Conservation (phyloP, 2,113 vertebrate species). For the Charadrius vociferus region DNA sequence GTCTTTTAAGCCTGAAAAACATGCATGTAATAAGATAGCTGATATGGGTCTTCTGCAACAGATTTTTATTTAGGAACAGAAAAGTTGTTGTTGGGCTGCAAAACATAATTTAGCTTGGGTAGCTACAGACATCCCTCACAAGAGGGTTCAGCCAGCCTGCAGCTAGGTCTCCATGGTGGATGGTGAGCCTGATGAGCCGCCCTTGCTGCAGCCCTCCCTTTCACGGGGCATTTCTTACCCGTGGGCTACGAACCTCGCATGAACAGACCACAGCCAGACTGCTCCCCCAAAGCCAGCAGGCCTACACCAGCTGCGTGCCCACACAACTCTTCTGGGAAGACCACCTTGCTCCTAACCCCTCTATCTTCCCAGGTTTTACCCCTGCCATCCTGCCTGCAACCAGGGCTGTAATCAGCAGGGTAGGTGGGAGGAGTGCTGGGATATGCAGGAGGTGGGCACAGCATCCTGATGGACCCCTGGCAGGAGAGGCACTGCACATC, state of each 20-base stretch:
- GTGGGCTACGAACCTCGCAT: neutral
- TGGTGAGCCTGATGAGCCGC: neutral
- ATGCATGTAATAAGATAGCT: neutral
- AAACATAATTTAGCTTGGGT: neutral
- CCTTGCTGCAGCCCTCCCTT: neutral
- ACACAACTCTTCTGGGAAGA: neutral
- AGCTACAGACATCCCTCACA: neutral
- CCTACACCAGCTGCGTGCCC: neutral
- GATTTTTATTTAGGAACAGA: neutral
- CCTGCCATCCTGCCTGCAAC: neutral
- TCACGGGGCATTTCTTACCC: accelerated
- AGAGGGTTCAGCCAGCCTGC: neutral
- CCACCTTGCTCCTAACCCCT: neutral
- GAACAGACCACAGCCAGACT: accelerated
- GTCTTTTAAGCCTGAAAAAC: neutral
- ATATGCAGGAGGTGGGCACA: neutral
- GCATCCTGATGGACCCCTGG: neutral
- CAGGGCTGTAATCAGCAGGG: neutral
- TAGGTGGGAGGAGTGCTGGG: neutral
- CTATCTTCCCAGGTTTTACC: neutral
- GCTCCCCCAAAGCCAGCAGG: neutral
- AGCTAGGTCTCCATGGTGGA: accelerated
- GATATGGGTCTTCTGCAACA: neutral
- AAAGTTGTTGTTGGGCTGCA: neutral
- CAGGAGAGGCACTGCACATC: too few relatives aligned